Evolutionary conservation across 2,888 invertebrate genomes (phyloP).

Genomic region (Sclerodermus sp.): DNA sequence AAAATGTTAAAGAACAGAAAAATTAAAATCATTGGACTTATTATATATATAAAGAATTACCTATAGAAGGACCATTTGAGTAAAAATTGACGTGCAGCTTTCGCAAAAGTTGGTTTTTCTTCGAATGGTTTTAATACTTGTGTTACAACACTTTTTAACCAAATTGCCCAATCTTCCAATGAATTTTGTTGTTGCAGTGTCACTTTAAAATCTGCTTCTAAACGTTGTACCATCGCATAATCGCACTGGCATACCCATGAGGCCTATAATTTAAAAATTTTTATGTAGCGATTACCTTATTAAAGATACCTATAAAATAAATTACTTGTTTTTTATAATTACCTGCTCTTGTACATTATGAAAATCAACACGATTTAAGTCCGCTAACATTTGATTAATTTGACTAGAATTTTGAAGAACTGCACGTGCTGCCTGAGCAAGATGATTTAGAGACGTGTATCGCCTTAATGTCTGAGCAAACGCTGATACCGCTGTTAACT

Average conservation of each 20-base stretch:
- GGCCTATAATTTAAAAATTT: constrained; percentile 70
- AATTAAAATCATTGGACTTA: too few relatives aligned
- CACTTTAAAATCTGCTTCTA: constrained; percentile 92
- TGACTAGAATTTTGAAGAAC: constrained; percentile 93
- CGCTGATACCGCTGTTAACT: constrained; percentile 79
- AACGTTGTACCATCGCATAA: constrained; percentile 76
- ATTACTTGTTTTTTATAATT: constrained; percentile 17
- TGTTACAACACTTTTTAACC: constrained; percentile 94
- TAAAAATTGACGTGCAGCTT: constrained; percentile 88
- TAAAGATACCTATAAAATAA: background rate
- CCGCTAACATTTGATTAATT: constrained; percentile 94
- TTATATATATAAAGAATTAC: constrained; percentile 58
- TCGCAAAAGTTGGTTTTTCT: constrained; percentile 78
- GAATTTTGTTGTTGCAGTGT: constrained; percentile 90
- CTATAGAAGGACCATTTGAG: constrained; percentile 99
- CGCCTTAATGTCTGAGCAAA: constrained; percentile 93
- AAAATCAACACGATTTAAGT: constrained; percentile 97
- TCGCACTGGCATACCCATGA: constrained; percentile 98
- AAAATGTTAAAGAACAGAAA: background rate
- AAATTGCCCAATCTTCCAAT: constrained; percentile 95
- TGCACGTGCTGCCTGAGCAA: constrained; percentile 93
- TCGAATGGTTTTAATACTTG: constrained; percentile 87
- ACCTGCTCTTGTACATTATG: constrained; percentile 89
- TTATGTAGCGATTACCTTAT: background rate
- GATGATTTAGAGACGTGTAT: constrained; percentile 95